These are phyloP conservation scores for Tipula lateralis DNA, from an alignment of 2,888 invertebrate genomes.

Conservation along the genomic window DNA sequence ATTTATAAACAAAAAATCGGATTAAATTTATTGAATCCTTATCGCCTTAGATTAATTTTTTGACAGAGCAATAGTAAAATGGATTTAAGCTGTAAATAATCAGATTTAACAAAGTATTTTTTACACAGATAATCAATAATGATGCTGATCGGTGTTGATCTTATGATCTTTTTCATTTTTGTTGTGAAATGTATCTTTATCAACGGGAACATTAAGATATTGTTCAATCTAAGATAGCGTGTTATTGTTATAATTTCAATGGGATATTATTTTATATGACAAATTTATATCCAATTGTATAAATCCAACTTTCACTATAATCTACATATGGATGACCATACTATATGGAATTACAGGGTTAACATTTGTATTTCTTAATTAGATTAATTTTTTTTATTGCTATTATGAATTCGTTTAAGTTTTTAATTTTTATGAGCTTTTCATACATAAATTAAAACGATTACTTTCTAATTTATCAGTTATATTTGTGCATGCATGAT, in stretches of 20 bases:
- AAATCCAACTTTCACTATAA: not conserved
- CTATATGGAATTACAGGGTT: not conserved
- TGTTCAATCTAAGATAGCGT: not conserved
- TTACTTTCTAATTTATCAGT: constrained; percentile 11
- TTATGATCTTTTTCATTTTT: not conserved
- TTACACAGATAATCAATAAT: not conserved
- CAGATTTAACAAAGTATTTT: not conserved
- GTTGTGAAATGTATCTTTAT: not conserved
- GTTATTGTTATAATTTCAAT: not conserved
- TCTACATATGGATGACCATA: not conserved
- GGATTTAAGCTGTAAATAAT: not conserved
- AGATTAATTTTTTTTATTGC: not conserved
- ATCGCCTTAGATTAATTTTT: not conserved
- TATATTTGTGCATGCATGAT: not conserved
- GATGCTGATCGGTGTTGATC: not conserved
- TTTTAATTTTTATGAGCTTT: not conserved
- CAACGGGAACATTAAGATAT: not conserved
- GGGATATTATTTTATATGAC: not conserved
- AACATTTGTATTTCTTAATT: not conserved
- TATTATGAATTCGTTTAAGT: not conserved
- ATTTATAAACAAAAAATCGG: not conserved
- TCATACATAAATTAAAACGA: not conserved
- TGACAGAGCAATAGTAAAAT: not conserved
- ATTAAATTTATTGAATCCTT: not conserved
- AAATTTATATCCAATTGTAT: not conserved